Evolutionary conservation across 2,888 invertebrate species (phyloP), one percentile per base, ranked within the genome.

Genomic region (Drosophila algonquin): DNA sequence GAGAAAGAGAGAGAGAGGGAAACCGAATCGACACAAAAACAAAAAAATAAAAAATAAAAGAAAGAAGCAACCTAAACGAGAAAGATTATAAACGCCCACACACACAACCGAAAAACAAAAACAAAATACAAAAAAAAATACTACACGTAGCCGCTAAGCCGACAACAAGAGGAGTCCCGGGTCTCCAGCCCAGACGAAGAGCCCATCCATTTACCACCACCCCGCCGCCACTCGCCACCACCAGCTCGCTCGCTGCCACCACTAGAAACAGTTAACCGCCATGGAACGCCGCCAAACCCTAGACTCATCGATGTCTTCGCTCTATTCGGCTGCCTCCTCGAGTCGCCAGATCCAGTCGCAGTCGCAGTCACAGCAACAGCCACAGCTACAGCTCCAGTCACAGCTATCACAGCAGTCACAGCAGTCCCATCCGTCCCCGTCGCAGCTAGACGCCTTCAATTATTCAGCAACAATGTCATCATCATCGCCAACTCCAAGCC

Each of bases 221-320:
- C 55, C 50, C 50, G 35, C 63, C 7, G 14, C 40, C 40, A 40
- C 14, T 18, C 21, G 21, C 21, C 21, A 21, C 21, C 21, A 21
- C 21, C 21, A 50, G 3, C 10, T 35, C 27, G 27, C 72, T 14
- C 14, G 35, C 40, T 14, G 14, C 40, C 40, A 40, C 14, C 40
- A 40, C 40, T 40, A 40, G n/a, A 40, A 40, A 40, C 40, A 40
- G 40, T 40, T 40, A 40, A n/a, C 40, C 40, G 40, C 73, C 62
- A 88, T 88, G 88, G 88, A 88, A 68, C 91, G 88, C 78, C 91
- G 90, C 76, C 83, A 90, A 80, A 74, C 89, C 76, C 77, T 91
- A 87, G 92, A 91, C 89, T 91, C 91, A 75, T 91, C 91, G 80
- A 90, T 91, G 91, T 91, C 91, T 83, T 91, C 91, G 64, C 81